Base-by-base conservation (phyloP, 2,888 invertebrate genomes). In the Drosophila suboccidentalis region DNA sequence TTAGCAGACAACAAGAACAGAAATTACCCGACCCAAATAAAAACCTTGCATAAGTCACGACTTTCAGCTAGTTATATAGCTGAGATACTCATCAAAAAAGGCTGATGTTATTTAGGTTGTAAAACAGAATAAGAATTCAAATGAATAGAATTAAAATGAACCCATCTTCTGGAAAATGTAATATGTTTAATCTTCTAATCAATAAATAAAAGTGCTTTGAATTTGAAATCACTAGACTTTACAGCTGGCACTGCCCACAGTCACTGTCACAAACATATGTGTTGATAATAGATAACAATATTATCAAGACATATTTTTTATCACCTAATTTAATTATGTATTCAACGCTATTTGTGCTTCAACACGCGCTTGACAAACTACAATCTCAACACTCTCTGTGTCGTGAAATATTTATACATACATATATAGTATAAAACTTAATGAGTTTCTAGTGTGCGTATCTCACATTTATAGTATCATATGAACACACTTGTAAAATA, bases 311-410 rank as follows among this genome's bases (percentile, higher is more conserved):
- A 9, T 13, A 15, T 1, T 3, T 39, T 19, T 51, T 55, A 55
- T 57, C 57, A 38, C 11, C 38, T 13, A 46, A 32, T 32, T 4
- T 26, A 9, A 53, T 38, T 44, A 49, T 22, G 58, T 10, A 10
- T 19, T 13, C 8, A n/a, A 29, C n/a, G 8, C 32, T 15, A n/a
- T n/a, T 53, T 39, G 49, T 49, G 17, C 53, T 39, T 32, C 22
- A 59, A 59, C 71, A 60, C 46, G 51, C 41, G 59, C 19, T 9
- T 44, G 22, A 39, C 38, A 68, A 46, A 10, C 29, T 4, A n/a
- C 49, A 17, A 44, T 70, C 3, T 34, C 10, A 9, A n/a, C 29
- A 9, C 54, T 43, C 41, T 32, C 32, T 43, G 6, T 3, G 36
- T 3, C 44, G 26, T 10, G 8, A 39, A 51, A 39, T 13, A 19